Evolutionary conservation across 2,888 invertebrate species (phyloP), one percentile per base, ranked within the genome.

Genomic region (Mylabris sibirica): DNA sequence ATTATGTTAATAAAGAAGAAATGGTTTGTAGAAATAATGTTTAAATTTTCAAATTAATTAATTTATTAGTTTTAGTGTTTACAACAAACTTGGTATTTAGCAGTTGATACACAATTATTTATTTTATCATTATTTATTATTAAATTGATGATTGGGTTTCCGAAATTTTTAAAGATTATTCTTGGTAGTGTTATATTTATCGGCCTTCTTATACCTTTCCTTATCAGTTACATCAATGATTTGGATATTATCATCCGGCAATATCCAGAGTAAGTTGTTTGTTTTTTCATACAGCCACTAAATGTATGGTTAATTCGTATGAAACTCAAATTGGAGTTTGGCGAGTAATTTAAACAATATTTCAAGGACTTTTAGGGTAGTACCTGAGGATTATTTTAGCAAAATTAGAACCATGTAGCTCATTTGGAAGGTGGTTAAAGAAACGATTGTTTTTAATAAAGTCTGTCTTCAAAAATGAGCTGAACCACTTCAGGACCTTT

Each of bases 81-180:
- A 57, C 79, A 78, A 65, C 83, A 83, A 71, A 78, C 80, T 1
- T 83, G 84, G 84, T 84, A 82, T 71, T 71, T 83, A 35, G 81
- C 82, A 26, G 70, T 80, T 3, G 84, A 84, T 65, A 81, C 79
- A 5, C 83, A 84, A 68, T 67, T 82, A 30, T 84, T 82, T 72
- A 62, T 78, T 44, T 14, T 80, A 17, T 76, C 77, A 24, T 60
- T 82, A 24, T 24, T 82, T 22, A 59, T 82, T 6, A 65, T 83
- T 35, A 75, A 72, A 59, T 14, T 81, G 6, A 73, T 80, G 26
- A 76, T 77, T 70, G 81, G 75, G 49, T 73, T 63, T 62, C 73
- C 75, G 63, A 63, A 72, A 6, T 67, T 67, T 4, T 71, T 70
- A 1, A 74, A 71, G 41, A n/a, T 66, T 5, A 72, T 80, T 34